Conservation (phyloP, 2,113 vertebrate genomes). For the Lontra canadensis region DNA sequence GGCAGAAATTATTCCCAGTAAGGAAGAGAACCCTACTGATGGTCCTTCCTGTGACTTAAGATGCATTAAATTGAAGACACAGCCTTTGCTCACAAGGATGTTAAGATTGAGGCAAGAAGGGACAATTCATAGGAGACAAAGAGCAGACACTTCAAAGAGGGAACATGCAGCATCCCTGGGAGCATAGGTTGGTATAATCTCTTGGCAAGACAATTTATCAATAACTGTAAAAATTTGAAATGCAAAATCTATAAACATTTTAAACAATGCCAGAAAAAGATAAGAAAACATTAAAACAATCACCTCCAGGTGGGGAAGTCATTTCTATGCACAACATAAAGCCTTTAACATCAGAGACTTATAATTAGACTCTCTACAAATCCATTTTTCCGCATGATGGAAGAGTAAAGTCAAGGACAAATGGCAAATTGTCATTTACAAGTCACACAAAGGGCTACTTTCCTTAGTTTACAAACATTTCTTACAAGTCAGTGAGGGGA, state of each 20-base stretch:
- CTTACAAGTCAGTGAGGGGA: background rate
- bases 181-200: background rate
- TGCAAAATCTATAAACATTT: background rate
- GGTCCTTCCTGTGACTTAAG: background rate
- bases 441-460: background rate
- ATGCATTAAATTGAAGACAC: background rate
- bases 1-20: background rate
- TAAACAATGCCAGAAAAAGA: background rate
- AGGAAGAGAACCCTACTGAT: background rate
- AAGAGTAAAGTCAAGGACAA: background rate
- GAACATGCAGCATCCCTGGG: background rate
- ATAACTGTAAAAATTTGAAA: background rate
- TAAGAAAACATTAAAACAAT: background rate
- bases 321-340: slow-evolving; percentile 15
- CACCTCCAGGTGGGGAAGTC: background rate
- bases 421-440: background rate
- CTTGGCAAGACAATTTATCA: background rate
- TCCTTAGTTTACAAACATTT: slow-evolving; percentile 24
- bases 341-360: background rate
- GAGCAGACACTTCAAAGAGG: background rate
- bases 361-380: slow-evolving; percentile 10
- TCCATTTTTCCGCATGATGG: background rate
- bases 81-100: background rate
- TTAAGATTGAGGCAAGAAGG: background rate
- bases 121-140: background rate